Evolutionary conservation across 2,888 invertebrate genomes (phyloP), one percentile per base, ranked within the genome.

Genomic region (Hypomecis atomaria): DNA sequence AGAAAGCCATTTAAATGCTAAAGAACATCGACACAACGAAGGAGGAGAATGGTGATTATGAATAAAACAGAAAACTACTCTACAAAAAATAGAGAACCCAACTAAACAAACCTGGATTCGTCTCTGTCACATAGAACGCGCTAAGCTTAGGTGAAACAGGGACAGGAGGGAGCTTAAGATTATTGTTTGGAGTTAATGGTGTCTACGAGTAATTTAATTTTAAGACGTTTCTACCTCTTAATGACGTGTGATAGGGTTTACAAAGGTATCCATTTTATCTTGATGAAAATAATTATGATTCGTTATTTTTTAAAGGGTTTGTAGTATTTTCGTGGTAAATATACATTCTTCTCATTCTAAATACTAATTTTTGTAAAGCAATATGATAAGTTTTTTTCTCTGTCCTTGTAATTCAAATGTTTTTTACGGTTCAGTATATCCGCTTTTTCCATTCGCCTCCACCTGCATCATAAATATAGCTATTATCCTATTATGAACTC

Each of bases 181-280:
- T 90, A 91, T 90, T 90, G 90, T 90, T 87, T 84, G 83, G 83
- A 90, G 89, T 88, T 85, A 88, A 65, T 59, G 78, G 74, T 75
- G 79, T 73, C 71, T 83, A 90, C 88, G 90, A 86, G 85, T 89
- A 89, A 90, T 90, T 90, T 89, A 90, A 90, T 89, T 90, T 83
- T 77, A 77, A 88, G 86, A 85, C 82, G 78, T 79, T 59, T 77
- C 82, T 82, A 87, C 87, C 88, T 87, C 83, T 76, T 83, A 78
- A 82, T 74, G 77, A 77, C 76, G 75, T 72, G 69, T 33, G 33
- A 53, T 11, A 48, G 49, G 49, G 34, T 45, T 65, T 5, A 42
- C 10, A 42, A 10, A 6, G 40, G 0, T 40, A 33, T 40, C 40
- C 9, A 40, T 40, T 6, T 7, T 40, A 9, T 40, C 4, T 7